Conservation (phyloP, 37 sponge, comb jelly and placozoan species). For the Hormiphora californensis region DNA sequence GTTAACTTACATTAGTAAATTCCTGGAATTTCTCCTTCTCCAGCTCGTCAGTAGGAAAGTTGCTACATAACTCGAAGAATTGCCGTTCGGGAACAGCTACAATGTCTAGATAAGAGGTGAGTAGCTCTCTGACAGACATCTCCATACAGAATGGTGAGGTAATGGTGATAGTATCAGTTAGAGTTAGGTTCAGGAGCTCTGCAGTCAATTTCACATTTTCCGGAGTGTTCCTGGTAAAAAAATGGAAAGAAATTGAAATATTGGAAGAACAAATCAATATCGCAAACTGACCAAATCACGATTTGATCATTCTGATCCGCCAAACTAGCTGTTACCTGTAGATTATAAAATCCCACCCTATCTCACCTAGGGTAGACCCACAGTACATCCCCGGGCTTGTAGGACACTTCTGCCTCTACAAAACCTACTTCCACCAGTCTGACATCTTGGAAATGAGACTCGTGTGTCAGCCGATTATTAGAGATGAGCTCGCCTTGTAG, state of each 20-base stretch:
- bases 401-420: constrained; percentile 48
- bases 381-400: constrained; percentile 19
- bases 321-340: not conserved
- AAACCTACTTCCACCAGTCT: constrained; percentile 78
- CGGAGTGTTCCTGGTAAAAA: not conserved
- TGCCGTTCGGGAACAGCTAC: constrained; percentile 70
- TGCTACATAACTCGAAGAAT: constrained; percentile 82
- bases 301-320: not conserved
- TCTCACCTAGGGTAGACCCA: constrained; percentile 27
- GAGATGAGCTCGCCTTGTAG: constrained; percentile 62
- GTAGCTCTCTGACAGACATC: constrained; percentile 57
- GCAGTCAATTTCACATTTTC: constrained; percentile 2
- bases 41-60: constrained; percentile 70
- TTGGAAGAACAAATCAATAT: not conserved
- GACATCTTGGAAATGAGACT: constrained; percentile 91
- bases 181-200: not conserved
- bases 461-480: constrained; percentile 73
- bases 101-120: constrained; percentile 73
- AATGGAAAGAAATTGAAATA: not conserved
- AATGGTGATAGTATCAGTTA: not conserved
- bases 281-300: not conserved
- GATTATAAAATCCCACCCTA: too few species aligned
- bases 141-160: not conserved
- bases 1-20: constrained; percentile 76
- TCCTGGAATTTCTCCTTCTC: constrained; percentile 89